Evolutionary conservation across 2,888 invertebrate species (phyloP).

Genomic region (Agrotis exclamationis): DNA sequence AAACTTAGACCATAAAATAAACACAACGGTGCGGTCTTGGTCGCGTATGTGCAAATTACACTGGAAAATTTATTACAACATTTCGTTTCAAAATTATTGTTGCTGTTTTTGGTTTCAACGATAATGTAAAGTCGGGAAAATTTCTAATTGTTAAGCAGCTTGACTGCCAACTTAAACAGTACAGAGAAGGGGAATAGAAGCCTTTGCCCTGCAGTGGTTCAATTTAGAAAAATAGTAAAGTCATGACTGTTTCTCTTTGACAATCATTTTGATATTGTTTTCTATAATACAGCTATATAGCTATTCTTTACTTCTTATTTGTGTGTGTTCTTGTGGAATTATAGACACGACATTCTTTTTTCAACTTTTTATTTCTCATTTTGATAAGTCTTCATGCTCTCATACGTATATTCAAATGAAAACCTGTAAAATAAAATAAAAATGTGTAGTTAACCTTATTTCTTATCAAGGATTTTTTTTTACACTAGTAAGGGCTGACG

Average conservation of each 20-base stretch:
- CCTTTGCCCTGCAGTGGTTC: too few relatives aligned
- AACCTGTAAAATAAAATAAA: too few relatives aligned
- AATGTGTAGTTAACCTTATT: too few relatives aligned
- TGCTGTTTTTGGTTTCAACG: constrained; percentile 65
- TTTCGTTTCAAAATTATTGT: constrained; percentile 75
- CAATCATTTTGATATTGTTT: background rate
- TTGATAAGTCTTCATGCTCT: too few relatives aligned
- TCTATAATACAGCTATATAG: background rate
- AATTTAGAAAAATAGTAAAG: too few relatives aligned
- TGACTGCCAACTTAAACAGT: background rate
- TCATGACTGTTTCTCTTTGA: background rate
- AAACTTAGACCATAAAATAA: constrained; percentile 69
- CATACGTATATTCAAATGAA: too few relatives aligned
- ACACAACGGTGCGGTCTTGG: constrained; percentile 77
- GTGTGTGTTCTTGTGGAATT: too few relatives aligned
- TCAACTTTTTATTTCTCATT: too few relatives aligned
- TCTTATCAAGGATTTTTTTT: too few relatives aligned
- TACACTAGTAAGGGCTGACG: background rate
- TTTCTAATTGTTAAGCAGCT: constrained; percentile 4
- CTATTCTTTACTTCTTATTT: too few relatives aligned
- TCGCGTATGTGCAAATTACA: constrained; percentile 84
- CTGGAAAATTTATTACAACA: constrained; percentile 80
- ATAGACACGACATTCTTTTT: too few relatives aligned
- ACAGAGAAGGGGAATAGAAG: too few relatives aligned
- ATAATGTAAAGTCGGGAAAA: constrained; percentile 34